Evolutionary conservation across 2,797 vertebrate genomes (phyloP), one percentile per base, ranked within the genome.

Genomic region (Pogonophryne albipinna): DNA sequence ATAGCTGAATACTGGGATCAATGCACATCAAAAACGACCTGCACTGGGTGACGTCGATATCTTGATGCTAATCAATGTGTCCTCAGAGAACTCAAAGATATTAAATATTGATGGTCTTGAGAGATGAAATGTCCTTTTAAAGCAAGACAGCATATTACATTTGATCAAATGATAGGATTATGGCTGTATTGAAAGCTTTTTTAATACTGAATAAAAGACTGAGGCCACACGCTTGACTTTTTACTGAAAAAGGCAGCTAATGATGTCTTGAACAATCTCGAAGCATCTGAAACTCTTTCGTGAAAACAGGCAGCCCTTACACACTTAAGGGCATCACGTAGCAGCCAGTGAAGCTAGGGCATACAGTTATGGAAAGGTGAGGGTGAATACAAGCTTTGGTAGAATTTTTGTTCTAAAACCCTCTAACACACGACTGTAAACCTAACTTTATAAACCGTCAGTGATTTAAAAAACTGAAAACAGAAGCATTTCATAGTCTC

Each of bases 61-160:
- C 19, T 34, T 64, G 34, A 68, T 64, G 23, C 46, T n/a, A 71
- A 60, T 67, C 46, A 59, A 71, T 59, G 53, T 15, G 62, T 49
- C 13, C 41, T 47, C 47, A 19, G 49, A 42, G 41, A 59, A 49
- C 34, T 68, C 20, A 64, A 73, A 46, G 15, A 2, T 41, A 57
- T 53, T 66, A 31, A 5, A 74, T 49, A 27, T 67, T 1, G 4
- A 66, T 47, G 11, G 31, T 57, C 19, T 7, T 10, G 1, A 41
- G 56, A 47, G 47, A 74, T 58, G 34, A 58, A 58, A 62, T 16
- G n/a, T 51, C 16, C 2, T 59, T 49, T 42, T 14, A 59, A 59
- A 51, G 63, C 34, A 38, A 20, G 10, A 44, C 16, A 8, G 13
- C 9, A 19, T 12, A 44, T 46, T 11, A 16, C 2, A 12, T 55